A percentile compares a stretch with the other conserved stretches of the same genome.
Conservation (phyloP, 1,140 invertebrate genomes). For the Archivesica marissinica region DNA sequence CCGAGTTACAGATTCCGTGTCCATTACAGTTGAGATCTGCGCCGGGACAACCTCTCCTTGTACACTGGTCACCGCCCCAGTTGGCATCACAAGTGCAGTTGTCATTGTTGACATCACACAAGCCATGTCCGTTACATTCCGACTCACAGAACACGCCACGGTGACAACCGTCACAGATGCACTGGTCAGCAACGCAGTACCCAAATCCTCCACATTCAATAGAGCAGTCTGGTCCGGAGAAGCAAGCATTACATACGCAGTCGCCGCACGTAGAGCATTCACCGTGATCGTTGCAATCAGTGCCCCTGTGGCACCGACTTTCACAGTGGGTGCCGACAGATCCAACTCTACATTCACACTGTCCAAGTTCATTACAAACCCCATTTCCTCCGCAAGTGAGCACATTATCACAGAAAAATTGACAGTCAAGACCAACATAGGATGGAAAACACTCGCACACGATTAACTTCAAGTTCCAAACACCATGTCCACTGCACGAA, state of each 20-base stretch:
- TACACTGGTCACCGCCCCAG: conserved; percentile 74
- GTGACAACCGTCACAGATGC: conserved; percentile 74
- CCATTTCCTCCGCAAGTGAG: conserved; percentile 70
- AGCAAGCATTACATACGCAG: conserved; percentile 77
- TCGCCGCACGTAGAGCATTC: conserved; percentile 69
- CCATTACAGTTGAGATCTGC: conserved; percentile 70
- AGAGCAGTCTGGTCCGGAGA: conserved; percentile 73
- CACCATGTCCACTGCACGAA: conserved; percentile 70
- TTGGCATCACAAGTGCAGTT: conserved; percentile 69
- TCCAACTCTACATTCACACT: conserved; percentile 70
- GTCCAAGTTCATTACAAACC: conserved; percentile 66
- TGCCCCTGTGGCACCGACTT: conserved; percentile 68
- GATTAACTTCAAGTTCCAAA: conserved; percentile 43
- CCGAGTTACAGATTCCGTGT: conserved; percentile 75
- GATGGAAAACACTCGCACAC: conserved; percentile 65
- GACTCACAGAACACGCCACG: conserved; percentile 74
- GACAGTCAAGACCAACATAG: conserved; percentile 71
- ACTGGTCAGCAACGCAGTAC: conserved; percentile 68
- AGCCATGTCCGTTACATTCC: conserved; percentile 74
- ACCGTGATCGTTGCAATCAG: conserved; percentile 72
- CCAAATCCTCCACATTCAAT: conserved; percentile 72
- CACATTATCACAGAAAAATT: conserved; percentile 67
- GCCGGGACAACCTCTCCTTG: conserved; percentile 69
- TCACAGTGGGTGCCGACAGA: conserved; percentile 74
- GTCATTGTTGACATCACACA: conserved; percentile 52